These are phyloP conservation scores for Adela reaumurella DNA, from an alignment of 2,888 invertebrate species.

Conservation along the genomic window DNA sequence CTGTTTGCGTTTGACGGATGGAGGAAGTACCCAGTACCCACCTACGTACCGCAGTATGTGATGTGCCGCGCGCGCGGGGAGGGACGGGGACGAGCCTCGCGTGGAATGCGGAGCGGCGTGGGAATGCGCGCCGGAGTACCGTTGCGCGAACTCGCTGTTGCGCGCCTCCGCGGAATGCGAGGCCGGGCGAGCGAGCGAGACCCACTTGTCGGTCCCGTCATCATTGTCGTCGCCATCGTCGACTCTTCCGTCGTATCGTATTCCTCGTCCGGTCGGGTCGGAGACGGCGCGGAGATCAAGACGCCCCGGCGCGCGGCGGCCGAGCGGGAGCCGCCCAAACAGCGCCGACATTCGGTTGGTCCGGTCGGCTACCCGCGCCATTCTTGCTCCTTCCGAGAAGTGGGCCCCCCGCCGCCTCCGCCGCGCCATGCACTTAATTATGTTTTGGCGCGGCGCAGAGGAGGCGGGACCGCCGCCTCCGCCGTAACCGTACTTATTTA, in stretches of 20 bases:
- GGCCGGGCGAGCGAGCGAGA: conserved; percentile 47
- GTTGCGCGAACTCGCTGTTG: conserved; percentile 28
- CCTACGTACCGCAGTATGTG: conserved; percentile 24
- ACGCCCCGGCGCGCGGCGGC: conserved; percentile 9
- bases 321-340: not conserved
- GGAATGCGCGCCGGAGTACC: conserved; percentile 50
- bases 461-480: too few relatives aligned
- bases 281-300: too few relatives aligned
- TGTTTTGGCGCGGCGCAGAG: too few relatives aligned
- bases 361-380: conserved; percentile 1
- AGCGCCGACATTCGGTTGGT: not conserved
- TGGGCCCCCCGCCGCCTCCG: conserved; percentile 7
- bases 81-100: conserved; percentile 12
- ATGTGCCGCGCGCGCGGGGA: conserved; percentile 18
- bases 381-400: conserved; percentile 6
- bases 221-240: not conserved
- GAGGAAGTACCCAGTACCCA: conserved; percentile 2
- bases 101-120: conserved; percentile 45
- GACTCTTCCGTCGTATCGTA: not conserved
- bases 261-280: too few relatives aligned
- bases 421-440: conserved; percentile 5
- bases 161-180: conserved; percentile 44
- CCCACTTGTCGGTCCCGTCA: not conserved
- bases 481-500: too few relatives aligned
- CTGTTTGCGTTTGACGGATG: conserved; percentile 5